Conservation (phyloP, 2,797 vertebrate species). For the Bryconaethiops microstoma region DNA sequence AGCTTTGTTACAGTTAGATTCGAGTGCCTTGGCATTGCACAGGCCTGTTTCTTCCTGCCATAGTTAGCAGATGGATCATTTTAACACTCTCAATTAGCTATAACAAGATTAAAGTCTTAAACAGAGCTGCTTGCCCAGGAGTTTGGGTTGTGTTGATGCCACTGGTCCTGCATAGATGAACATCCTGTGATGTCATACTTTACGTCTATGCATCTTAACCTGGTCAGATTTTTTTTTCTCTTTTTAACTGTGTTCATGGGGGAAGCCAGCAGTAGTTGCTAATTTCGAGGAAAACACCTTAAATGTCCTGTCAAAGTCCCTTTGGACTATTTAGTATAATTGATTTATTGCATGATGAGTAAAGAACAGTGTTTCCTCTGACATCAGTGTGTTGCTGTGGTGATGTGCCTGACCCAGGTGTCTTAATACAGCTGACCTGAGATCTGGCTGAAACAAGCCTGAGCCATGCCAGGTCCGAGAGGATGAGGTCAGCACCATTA, state of each 20-base stretch:
- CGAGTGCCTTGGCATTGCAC: neutral
- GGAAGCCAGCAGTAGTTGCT: neutral
- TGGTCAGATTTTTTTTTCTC: neutral
- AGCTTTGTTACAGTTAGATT: neutral
- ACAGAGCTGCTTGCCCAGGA: neutral
- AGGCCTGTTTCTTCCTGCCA: constrained; percentile 11
- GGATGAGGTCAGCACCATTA: constrained; percentile 12
- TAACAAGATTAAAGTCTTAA: constrained; percentile 21
- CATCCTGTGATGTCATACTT: neutral
- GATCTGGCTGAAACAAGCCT: constrained; percentile 7
- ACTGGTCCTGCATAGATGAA: neutral
- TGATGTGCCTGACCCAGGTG: constrained; percentile 5
- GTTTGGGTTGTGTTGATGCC: neutral
- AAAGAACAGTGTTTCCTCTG: neutral
- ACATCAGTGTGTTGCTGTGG: neutral
- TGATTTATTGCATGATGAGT: neutral
- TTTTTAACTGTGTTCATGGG: neutral
- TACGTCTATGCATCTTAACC: neutral
- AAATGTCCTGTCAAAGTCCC: neutral
- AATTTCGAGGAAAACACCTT: neutral
- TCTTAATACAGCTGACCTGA: constrained; percentile 2
- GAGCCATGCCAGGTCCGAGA: constrained; percentile 6
- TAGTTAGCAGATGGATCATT: constrained; percentile 39
- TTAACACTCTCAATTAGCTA: constrained; percentile 49
- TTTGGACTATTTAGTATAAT: neutral